phyloP scores from a whole-genome alignment of 2,113 vertebrate species.

The Austrofundulus limnaeus region DNA sequence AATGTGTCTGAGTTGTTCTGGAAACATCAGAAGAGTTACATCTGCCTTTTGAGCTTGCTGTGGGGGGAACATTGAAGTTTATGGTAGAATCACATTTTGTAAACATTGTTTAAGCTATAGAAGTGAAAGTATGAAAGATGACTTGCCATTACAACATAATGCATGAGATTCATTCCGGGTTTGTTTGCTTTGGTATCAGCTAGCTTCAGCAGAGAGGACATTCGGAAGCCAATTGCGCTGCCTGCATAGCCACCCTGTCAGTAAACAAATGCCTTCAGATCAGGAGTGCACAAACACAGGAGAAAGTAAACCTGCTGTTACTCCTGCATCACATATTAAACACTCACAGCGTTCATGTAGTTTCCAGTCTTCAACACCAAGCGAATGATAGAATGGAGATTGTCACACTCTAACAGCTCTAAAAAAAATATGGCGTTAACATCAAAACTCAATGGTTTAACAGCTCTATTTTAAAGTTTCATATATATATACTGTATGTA shows the following conservation, averaged over 20 bases:
- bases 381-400: constrained; percentile 81
- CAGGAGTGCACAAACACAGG: constrained; percentile 1
- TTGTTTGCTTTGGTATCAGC: constrained; percentile 83
- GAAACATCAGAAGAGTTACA: constrained; percentile 68
- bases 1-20: constrained; percentile 72
- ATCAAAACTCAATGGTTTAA: not conserved
- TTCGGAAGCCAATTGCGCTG: constrained; percentile 80
- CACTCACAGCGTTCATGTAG: constrained; percentile 84
- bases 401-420: constrained; percentile 81
- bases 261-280: not conserved
- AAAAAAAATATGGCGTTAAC: constrained; percentile 16
- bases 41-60: constrained; percentile 80
- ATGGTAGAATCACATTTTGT: not conserved
- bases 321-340: not conserved
- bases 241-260: constrained; percentile 80
- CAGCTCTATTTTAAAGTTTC: not conserved
- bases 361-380: constrained; percentile 84
- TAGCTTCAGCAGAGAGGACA: constrained; percentile 80
- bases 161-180: constrained; percentile 85
- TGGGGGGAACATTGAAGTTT: constrained; percentile 7
- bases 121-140: not conserved
- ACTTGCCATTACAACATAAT: constrained; percentile 82
- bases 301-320: not conserved
- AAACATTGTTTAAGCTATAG: not conserved
- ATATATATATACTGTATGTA: not conserved